Percentiles rank a stretch among this genome's conserved stretches.
Evolutionary conservation across 2,797 vertebrate species (phyloP).

Genomic region (Melanotaenia parkinsoni): DNA sequence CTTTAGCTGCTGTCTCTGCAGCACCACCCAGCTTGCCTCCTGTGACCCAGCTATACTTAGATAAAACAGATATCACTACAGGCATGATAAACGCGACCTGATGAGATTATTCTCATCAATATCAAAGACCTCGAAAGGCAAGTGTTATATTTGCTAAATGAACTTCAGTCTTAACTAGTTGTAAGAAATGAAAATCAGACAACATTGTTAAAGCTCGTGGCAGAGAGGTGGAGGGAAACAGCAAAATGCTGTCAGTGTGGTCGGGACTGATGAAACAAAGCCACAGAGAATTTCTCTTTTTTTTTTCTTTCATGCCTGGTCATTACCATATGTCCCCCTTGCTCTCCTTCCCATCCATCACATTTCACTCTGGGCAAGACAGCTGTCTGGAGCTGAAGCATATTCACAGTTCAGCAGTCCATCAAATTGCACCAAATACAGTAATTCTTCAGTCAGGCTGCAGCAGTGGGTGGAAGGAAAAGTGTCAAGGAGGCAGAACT

Average conservation of each 20-base stretch:
- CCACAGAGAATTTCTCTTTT: constrained; percentile 40
- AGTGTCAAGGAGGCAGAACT: constrained; percentile 45
- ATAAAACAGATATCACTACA: constrained; percentile 41
- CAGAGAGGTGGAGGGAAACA: background rate
- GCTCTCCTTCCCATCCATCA: constrained; percentile 81
- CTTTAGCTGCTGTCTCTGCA: constrained; percentile 68
- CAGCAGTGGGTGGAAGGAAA: constrained; percentile 32
- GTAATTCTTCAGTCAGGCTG: constrained; percentile 75
- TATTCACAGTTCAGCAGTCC: constrained; percentile 85
- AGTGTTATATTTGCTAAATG: constrained; percentile 27
- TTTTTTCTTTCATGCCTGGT: constrained; percentile 54
- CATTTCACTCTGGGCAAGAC: constrained; percentile 78
- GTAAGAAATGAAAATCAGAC: constrained; percentile 18
- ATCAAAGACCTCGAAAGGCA: constrained; percentile 25
- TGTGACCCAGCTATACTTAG: constrained; percentile 35
- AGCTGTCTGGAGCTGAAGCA: constrained; percentile 78
- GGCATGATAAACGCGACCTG: constrained; percentile 49
- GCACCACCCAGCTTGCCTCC: constrained; percentile 50
- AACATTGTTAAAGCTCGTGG: background rate
- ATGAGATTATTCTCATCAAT: constrained; percentile 59
- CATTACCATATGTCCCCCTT: constrained; percentile 82
- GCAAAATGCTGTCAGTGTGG: constrained; percentile 18
- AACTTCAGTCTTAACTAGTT: constrained; percentile 7
- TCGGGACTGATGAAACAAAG: constrained; percentile 59
- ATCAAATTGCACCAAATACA: constrained; percentile 84